These are phyloP conservation scores for Sphaeramia orbicularis DNA, from an alignment of 2,797 vertebrate species.

Conservation along the genomic window DNA sequence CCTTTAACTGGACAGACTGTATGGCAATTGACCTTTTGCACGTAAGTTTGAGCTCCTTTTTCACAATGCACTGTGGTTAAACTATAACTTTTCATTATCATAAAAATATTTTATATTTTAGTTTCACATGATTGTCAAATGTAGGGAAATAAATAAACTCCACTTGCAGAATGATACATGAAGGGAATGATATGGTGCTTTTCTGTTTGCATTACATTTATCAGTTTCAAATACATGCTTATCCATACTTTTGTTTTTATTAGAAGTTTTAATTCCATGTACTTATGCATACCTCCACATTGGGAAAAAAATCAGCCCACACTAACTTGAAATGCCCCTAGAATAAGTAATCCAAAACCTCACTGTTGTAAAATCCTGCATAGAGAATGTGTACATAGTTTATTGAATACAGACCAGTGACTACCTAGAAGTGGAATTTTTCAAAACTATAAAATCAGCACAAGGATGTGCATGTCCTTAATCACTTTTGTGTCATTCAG, in stretches of 20 bases:
- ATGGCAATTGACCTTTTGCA: neutral
- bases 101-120: neutral
- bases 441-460: too few species aligned
- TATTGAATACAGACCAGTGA: too few species aligned
- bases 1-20: neutral
- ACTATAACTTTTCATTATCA: neutral
- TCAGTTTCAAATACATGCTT: neutral
- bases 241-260: too few species aligned
- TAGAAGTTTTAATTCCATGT: neutral
- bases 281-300: neutral
- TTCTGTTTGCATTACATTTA: neutral
- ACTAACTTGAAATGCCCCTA: neutral
- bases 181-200: neutral
- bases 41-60: neutral
- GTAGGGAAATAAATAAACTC: too few species aligned
- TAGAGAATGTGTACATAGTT: too few species aligned
- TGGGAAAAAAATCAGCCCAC: neutral
- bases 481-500: neutral
- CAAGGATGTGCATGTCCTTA: too few species aligned
- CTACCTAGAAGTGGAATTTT: too few species aligned
- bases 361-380: neutral
- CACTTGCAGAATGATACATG: too few species aligned
- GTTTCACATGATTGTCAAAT: neutral
- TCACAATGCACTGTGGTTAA: too few species aligned
- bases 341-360: constrained; percentile 23